These are phyloP conservation scores for Micrasema minimum DNA, from an alignment of 1,140 invertebrate species.

Conservation along the genomic window DNA sequence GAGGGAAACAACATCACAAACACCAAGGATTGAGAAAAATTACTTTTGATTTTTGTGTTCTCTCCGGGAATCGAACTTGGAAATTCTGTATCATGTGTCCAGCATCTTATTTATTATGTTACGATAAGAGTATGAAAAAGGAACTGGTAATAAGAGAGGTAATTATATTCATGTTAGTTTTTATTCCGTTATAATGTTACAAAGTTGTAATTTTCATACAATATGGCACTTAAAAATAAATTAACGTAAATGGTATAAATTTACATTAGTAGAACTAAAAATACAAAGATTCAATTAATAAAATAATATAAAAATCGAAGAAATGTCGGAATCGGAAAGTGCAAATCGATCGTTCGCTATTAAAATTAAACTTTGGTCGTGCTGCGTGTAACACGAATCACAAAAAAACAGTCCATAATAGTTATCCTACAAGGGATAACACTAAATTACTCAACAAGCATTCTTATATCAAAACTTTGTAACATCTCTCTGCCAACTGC, in stretches of 20 bases:
- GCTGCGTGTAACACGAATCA: constrained; percentile 52
- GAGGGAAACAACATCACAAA: too few species aligned
- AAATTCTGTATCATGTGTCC: too few species aligned
- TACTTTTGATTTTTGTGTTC: too few species aligned
- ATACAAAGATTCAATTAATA: constrained; percentile 39
- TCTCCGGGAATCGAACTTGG: too few species aligned
- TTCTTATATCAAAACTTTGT: neutral
- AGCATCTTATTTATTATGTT: too few species aligned
- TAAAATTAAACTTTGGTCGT: constrained; percentile 52
- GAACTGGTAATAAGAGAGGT: too few species aligned
- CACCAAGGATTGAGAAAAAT: too few species aligned
- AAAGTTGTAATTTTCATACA: constrained; percentile 53
- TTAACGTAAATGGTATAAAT: constrained; percentile 50
- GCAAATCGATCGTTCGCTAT: constrained; percentile 53
- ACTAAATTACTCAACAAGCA: constrained; percentile 22
- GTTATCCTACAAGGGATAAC: constrained; percentile 17
- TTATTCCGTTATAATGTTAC: constrained; percentile 54
- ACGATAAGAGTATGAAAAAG: too few species aligned
- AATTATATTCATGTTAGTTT: constrained; percentile 47
- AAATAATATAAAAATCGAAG: constrained; percentile 21
- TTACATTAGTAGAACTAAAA: constrained; percentile 48
- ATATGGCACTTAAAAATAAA: constrained; percentile 54
- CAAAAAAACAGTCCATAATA: constrained; percentile 50
- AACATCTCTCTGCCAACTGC: neutral
- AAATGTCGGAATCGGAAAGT: constrained; percentile 50